A percentile compares a stretch with the other conserved stretches of the same genome.
These are phyloP conservation scores for Albula goreensis DNA, from an alignment of 2,113 vertebrate species.

Conservation along the genomic window DNA sequence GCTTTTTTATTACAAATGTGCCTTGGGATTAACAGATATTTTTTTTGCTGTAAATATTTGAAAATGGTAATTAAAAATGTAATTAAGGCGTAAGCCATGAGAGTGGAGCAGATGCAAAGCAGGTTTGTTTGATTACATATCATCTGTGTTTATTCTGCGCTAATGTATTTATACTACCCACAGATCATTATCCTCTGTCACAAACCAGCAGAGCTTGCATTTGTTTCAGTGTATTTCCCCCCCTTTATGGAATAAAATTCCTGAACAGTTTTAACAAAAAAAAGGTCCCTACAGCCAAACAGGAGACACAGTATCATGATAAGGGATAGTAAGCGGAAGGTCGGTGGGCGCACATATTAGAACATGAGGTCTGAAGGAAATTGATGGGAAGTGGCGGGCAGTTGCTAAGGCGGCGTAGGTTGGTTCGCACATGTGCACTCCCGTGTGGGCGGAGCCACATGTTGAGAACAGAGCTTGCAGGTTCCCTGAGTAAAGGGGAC, in stretches of 20 bases:
- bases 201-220: not conserved
- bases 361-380: not conserved
- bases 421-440: conserved; percentile 2
- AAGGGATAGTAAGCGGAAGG: not conserved
- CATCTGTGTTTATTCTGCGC: not conserved
- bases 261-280: not conserved
- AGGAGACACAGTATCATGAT: not conserved
- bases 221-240: too few species aligned
- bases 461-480: not conserved
- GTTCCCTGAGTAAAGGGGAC: not conserved
- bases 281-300: not conserved
- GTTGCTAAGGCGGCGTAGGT: not conserved
- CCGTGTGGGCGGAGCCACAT: not conserved
- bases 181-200: not conserved
- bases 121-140: conserved; percentile 10
- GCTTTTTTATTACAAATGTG: conserved; percentile 15
- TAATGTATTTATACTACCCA: not conserved
- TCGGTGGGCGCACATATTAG: not conserved
- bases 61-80: conserved; percentile 13
- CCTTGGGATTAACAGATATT: conserved; percentile 10
- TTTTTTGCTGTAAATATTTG: conserved; percentile 19
- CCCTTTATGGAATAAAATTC: not conserved
- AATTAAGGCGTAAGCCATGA: not conserved
- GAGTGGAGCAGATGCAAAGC: not conserved
- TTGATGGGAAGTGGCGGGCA: not conserved